Conservation (phyloP, 2,797 vertebrate genomes). For the Sebastes umbrosus region DNA sequence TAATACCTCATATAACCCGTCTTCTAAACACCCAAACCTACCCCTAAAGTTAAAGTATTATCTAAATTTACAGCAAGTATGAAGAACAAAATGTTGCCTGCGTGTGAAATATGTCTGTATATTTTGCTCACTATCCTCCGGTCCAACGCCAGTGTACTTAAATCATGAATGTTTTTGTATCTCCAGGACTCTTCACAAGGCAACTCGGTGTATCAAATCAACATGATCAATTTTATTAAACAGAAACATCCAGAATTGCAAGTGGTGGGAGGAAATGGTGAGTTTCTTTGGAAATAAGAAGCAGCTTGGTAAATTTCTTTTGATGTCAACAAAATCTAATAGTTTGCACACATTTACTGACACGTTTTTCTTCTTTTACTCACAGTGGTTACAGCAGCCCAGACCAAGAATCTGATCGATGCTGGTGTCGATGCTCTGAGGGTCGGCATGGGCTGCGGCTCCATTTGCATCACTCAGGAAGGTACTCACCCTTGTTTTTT, state of each 20-base stretch:
- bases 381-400: conserved; percentile 92
- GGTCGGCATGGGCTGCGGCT: conserved; percentile 94
- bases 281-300: conserved; percentile 52
- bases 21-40: too few relatives aligned
- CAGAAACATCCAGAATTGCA: conserved; percentile 90
- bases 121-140: background rate
- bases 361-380: fast-evolving
- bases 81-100: too few relatives aligned
- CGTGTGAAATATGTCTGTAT: background rate
- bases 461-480: conserved; percentile 96
- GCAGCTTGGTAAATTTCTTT: too few relatives aligned
- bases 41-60: background rate
- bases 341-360: background rate
- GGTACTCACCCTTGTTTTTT: conserved; percentile 69
- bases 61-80: background rate
- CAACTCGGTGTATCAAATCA: conserved; percentile 92
- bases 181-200: conserved; percentile 92
- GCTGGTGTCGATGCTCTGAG: conserved; percentile 90
- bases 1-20: fast-evolving
- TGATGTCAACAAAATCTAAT: background rate
- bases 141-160: background rate
- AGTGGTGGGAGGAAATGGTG: conserved; percentile 91
- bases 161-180: background rate
- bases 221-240: conserved; percentile 92
- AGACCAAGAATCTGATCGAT: conserved; percentile 94